phyloP scores from a whole-genome alignment of 2,888 invertebrate genomes.

The Taenaris catops region DNA sequence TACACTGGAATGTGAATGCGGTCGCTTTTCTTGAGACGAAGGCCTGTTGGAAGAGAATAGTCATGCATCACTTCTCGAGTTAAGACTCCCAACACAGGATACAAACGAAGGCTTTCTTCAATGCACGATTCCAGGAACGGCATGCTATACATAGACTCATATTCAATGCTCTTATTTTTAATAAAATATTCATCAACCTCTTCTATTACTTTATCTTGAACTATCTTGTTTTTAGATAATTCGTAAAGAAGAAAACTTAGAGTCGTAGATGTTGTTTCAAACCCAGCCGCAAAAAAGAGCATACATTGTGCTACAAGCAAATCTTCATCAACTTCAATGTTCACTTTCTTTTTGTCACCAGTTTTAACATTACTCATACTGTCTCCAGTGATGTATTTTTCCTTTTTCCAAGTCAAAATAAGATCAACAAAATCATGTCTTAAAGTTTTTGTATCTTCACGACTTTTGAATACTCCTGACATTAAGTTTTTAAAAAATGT shows the following conservation, averaged over 20 bases:
- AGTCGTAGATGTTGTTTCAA: constrained; percentile 41
- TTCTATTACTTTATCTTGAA: constrained; percentile 28
- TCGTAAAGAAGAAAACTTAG: constrained; percentile 39
- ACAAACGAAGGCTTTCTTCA: constrained; percentile 41
- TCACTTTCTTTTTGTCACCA: constrained; percentile 27
- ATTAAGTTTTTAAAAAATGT: no score
- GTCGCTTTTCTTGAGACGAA: constrained; percentile 36
- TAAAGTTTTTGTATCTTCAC: constrained; percentile 32
- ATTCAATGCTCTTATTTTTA: constrained; percentile 29
- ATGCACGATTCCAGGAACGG: constrained; percentile 43
- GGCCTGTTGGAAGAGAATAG: constrained; percentile 40
- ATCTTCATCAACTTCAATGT: constrained; percentile 46
- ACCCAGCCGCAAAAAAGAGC: constrained; percentile 60
- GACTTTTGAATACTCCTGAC: no score
- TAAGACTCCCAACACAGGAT: constrained; percentile 37
- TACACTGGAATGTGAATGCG: constrained; percentile 43
- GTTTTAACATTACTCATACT: constrained; percentile 36
- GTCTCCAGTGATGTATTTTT: constrained; percentile 37
- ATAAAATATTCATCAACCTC: constrained; percentile 39
- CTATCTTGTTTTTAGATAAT: constrained; percentile 35
- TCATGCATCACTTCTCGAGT: constrained; percentile 39
- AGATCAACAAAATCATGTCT: constrained; percentile 48
- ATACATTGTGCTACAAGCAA: constrained; percentile 73
- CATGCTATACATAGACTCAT: constrained; percentile 41
- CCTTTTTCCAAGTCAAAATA: constrained; percentile 34